These are phyloP conservation scores for Atrichornis clamosus DNA, from an alignment of 2,113 vertebrate genomes.

Conservation along the genomic window DNA sequence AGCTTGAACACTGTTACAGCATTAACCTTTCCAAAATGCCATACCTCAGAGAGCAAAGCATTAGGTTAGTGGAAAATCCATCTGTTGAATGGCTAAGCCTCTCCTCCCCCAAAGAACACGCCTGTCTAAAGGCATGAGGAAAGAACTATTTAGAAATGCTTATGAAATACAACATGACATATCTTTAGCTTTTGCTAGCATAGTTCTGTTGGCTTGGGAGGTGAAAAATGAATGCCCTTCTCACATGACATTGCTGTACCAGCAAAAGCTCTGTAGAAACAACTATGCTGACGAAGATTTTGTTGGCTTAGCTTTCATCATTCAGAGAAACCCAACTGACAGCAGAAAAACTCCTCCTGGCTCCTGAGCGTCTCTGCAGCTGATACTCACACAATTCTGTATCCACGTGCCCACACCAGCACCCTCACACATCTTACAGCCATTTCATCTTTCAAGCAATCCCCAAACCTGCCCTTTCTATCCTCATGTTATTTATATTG, in stretches of 20 bases:
- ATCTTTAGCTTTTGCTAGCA: neutral
- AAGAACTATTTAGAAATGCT: neutral
- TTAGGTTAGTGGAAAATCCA: neutral
- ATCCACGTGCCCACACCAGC: neutral
- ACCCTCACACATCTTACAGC: neutral
- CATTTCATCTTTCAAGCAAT: neutral
- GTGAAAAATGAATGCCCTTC: conserved; percentile 17
- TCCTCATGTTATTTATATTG: neutral
- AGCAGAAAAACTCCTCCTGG: neutral
- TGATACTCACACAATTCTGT: neutral
- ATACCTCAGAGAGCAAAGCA: neutral
- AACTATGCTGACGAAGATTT: conserved; percentile 32
- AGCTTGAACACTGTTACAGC: neutral
- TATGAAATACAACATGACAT: neutral
- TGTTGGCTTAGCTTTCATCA: conserved; percentile 12
- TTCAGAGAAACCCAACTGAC: conserved; percentile 3
- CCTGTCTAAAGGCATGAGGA: neutral
- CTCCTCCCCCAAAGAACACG: neutral
- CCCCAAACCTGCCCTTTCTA: neutral
- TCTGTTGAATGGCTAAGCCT: neutral
- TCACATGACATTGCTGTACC: conserved; percentile 31
- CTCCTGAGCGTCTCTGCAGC: neutral
- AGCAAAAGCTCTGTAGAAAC: conserved; percentile 38
- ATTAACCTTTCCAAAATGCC: neutral
- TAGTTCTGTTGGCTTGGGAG: neutral